These are phyloP conservation scores for Oenanthe melanoleuca DNA, from an alignment of 2,113 vertebrate species.

Conservation along the genomic window DNA sequence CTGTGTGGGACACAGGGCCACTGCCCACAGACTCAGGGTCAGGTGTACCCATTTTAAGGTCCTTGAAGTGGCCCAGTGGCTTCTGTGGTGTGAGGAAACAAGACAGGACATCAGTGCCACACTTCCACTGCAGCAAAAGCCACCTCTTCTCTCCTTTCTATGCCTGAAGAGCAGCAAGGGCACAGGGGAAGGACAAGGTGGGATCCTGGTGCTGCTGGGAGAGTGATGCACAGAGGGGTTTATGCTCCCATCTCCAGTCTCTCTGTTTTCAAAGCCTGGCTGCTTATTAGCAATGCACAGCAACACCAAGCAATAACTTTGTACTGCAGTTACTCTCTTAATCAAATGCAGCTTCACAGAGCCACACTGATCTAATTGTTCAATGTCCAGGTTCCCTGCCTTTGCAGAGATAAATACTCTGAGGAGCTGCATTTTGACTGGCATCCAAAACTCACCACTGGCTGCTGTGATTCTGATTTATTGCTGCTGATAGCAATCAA, in stretches of 20 bases:
- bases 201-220: background rate
- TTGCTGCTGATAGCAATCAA: conserved; percentile 15
- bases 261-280: background rate
- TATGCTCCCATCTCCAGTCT: background rate
- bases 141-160: background rate
- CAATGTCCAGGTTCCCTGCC: conserved; percentile 1
- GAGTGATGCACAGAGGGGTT: fast-evolving
- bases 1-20: background rate
- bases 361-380: background rate
- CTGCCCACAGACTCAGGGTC: background rate
- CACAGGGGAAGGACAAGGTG: background rate
- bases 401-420: background rate
- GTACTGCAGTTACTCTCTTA: conserved; percentile 9
- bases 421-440: conserved; percentile 9
- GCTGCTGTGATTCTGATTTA: conserved; percentile 23
- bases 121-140: background rate
- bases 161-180: fast-evolving
- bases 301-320: background rate
- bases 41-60: fast-evolving
- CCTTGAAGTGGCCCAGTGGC: background rate
- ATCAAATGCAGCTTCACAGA: conserved; percentile 44
- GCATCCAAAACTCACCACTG: conserved; percentile 14
- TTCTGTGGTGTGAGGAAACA: background rate
- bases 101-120: fast-evolving
- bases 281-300: background rate